Conservation (phyloP, 1,140 invertebrate genomes). For the Acromyrmex echinatior region DNA sequence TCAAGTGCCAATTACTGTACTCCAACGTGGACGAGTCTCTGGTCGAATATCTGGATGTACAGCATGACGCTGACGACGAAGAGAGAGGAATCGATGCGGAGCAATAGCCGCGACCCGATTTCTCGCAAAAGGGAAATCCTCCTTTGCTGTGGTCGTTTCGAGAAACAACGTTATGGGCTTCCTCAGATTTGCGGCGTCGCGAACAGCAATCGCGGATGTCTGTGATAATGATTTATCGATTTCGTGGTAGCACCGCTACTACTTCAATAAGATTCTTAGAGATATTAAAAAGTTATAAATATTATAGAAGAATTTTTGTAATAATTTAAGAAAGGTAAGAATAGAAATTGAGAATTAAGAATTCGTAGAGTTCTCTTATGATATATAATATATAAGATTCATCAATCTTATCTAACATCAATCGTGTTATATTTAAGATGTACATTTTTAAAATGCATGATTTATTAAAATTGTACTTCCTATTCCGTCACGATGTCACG, state of each 20-base stretch:
- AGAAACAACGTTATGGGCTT: conserved; percentile 52
- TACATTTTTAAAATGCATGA: background rate
- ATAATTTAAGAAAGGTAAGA: background rate
- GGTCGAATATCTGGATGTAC: conserved; percentile 48
- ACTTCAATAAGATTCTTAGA: conserved; percentile 13
- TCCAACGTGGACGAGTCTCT: background rate
- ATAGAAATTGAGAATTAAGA: background rate
- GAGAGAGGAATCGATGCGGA: conserved; percentile 60
- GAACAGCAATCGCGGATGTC: conserved; percentile 41
- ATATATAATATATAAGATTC: background rate
- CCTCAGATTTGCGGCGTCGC: conserved; percentile 47
- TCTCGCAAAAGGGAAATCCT: conserved; percentile 58
- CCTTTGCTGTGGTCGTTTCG: conserved; percentile 54
- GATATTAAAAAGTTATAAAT: conserved; percentile 33
- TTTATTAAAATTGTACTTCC: conserved; percentile 8
- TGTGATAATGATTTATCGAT: conserved; percentile 57
- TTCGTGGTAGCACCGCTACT: background rate
- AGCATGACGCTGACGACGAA: conserved; percentile 1
- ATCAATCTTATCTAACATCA: background rate
- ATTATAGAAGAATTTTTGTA: conserved; percentile 8
- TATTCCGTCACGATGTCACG: background rate
- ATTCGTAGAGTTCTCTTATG: background rate
- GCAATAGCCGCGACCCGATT: conserved; percentile 61
- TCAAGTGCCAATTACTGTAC: conserved; percentile 55
- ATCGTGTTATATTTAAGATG: background rate